phyloP scores from a whole-genome alignment of 2,797 vertebrate species.

The Microctenopoma steveboyesi region DNA sequence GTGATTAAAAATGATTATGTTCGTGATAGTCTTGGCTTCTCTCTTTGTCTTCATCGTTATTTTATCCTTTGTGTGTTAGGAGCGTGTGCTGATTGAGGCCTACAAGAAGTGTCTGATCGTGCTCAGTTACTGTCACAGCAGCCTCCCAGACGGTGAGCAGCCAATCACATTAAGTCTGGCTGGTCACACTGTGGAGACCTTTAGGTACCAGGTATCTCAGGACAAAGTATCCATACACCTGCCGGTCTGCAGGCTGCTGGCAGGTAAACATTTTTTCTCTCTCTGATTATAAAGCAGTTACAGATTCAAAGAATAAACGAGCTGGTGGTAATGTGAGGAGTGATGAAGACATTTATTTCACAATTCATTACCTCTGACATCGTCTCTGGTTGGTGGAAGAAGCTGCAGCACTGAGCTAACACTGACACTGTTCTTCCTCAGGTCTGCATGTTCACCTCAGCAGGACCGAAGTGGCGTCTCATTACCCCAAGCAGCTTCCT shows the following conservation, averaged over 20 bases:
- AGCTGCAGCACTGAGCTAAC: no score
- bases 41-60: no score
- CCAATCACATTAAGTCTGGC: constrained; percentile 92
- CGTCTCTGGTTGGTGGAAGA: no score
- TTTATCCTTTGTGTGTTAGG: constrained; percentile 74
- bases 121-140: constrained; percentile 90
- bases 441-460: constrained; percentile 95
- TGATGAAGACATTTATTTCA: no score
- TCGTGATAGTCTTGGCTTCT: no score
- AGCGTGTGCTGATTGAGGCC: constrained; percentile 91
- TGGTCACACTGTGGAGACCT: constrained; percentile 94
- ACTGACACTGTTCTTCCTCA: constrained; percentile 51
- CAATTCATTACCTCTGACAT: no score
- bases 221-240: constrained; percentile 98
- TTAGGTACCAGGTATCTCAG: constrained; percentile 96
- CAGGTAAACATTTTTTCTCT: constrained; percentile 81
- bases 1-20: no score
- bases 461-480: constrained; percentile 93
- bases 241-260: constrained; percentile 93
- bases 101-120: constrained; percentile 92
- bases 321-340: no score
- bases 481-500: constrained; percentile 92
- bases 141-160: constrained; percentile 93
- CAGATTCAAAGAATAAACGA: no score
- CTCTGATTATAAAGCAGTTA: no score